Evolutionary conservation across 2,797 vertebrate genomes (phyloP).

Genomic region (Macrochelys suwanniensis): DNA sequence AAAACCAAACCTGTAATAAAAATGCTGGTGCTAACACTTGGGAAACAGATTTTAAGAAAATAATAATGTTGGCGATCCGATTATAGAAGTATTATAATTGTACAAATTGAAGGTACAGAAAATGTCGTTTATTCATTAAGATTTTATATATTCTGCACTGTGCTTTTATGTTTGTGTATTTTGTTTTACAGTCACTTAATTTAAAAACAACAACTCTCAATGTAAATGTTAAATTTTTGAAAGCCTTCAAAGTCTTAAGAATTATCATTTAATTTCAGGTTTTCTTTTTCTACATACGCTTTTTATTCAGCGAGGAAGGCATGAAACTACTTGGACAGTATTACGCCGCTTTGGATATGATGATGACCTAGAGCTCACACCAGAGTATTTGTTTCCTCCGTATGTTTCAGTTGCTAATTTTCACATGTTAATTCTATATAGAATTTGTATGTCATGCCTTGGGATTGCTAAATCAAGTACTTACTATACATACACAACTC

Average conservation of each 20-base stretch:
- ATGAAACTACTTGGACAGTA: constrained; percentile 97
- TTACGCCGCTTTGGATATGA: constrained; percentile 95
- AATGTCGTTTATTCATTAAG: not conserved
- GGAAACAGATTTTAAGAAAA: not conserved
- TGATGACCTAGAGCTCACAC: constrained; percentile 94
- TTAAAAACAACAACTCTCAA: not conserved
- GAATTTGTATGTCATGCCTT: not conserved
- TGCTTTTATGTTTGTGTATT: not conserved
- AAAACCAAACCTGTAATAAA: not conserved
- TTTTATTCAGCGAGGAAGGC: constrained; percentile 96
- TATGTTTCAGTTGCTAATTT: constrained; percentile 77
- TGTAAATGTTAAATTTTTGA: not conserved
- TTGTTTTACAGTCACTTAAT: not conserved
- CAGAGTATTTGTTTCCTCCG: constrained; percentile 94
- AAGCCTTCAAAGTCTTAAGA: constrained; percentile 2
- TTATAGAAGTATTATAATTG: not conserved
- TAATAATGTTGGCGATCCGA: accelerated
- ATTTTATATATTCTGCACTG: not conserved
- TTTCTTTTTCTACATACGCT: constrained; percentile 97
- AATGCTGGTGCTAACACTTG: not conserved
- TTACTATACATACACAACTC: not conserved
- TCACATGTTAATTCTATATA: not conserved
- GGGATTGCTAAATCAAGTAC: not conserved
- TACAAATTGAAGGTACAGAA: not conserved
- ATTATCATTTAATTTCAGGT: constrained; percentile 82